These are phyloP conservation scores for Calypte anna DNA, from an alignment of 2,113 vertebrate species.

Conservation along the genomic window DNA sequence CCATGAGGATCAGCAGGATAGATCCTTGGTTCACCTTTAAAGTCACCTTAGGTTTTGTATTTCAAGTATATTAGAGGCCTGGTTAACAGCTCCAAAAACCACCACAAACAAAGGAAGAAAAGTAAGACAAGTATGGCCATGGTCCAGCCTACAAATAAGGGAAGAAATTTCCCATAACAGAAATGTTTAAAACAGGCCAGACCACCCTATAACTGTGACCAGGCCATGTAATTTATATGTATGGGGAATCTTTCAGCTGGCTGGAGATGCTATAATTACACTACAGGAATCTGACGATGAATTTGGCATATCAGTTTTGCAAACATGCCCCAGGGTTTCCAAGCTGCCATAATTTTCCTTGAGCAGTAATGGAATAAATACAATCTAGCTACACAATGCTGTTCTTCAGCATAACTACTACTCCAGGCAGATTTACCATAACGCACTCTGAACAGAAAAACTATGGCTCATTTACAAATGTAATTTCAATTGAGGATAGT, in stretches of 20 bases:
- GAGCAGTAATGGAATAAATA: slow-evolving; percentile 69
- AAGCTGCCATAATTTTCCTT: slow-evolving; percentile 55
- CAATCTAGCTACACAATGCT: slow-evolving; percentile 64
- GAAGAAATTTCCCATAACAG: background rate
- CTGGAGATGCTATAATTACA: slow-evolving; percentile 37
- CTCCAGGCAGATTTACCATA: slow-evolving; percentile 80
- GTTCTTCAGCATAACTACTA: slow-evolving; percentile 72
- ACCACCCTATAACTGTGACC: background rate
- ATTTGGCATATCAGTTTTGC: slow-evolving; percentile 50
- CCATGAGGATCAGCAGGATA: background rate
- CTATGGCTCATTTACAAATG: slow-evolving; percentile 91
- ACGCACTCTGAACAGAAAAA: slow-evolving; percentile 81
- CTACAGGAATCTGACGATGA: slow-evolving; percentile 41
- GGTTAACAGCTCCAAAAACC: background rate
- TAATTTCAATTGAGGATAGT: slow-evolving; percentile 89
- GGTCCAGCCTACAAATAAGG: background rate
- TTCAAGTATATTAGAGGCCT: background rate
- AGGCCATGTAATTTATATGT: slow-evolving; percentile 18
- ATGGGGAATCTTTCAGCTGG: slow-evolving; percentile 42
- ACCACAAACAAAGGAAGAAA: background rate
- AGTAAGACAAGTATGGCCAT: background rate
- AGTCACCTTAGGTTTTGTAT: background rate
- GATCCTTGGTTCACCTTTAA: background rate
- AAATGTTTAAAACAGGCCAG: background rate
- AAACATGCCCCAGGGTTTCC: slow-evolving; percentile 56